Evolutionary conservation across 2,888 invertebrate genomes (phyloP), one percentile per base, ranked within the genome.

Genomic region (Drosophila vallismaia): DNA sequence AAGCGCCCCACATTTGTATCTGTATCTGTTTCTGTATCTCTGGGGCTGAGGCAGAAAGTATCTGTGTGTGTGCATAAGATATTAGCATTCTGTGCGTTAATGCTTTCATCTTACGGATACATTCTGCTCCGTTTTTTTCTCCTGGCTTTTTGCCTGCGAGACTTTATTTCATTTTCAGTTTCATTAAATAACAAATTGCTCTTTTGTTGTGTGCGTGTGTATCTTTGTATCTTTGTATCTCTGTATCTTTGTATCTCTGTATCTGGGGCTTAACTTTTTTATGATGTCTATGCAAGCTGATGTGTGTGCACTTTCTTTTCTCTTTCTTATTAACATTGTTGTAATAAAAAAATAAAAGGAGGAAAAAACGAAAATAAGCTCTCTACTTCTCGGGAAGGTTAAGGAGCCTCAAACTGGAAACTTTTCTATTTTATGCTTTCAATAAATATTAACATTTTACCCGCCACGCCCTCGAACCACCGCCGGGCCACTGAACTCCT

Each of bases 121-220:
- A 51, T 24, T 54, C 46, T 56, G 56, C 48, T 55, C n/a, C 60
- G 2, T 14, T 67, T 36, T 31, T 31, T 66, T 44, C 33, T 44
- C 28, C 33, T 48, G 44, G 45, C 33, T 54, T 51, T 57, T 48
- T 54, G 57, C 50, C 46, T 53, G 33, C 44, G 57, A 64, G 71
- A 28, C 28, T 71, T 81, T 81, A 83, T 86, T 81, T 81, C 81
- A 80, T 81, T 81, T 85, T 84, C 87, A 77, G 82, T 84, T 87
- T 86, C 82, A 82, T 82, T 86, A 86, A 86, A 84, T 84, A 82
- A 82, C 86, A 82, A 86, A 84, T 85, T 82, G 82, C 78, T 86
- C 82, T 84, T 83, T 83, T 80, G 75, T 80, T 66, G 54, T 57
- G 49, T 31, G 49, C 8, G 48, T 48, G 12, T 29, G 33, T 14